Evolutionary conservation across 1,140 invertebrate species (phyloP).

Genomic region (Tetraneura akinire): DNA sequence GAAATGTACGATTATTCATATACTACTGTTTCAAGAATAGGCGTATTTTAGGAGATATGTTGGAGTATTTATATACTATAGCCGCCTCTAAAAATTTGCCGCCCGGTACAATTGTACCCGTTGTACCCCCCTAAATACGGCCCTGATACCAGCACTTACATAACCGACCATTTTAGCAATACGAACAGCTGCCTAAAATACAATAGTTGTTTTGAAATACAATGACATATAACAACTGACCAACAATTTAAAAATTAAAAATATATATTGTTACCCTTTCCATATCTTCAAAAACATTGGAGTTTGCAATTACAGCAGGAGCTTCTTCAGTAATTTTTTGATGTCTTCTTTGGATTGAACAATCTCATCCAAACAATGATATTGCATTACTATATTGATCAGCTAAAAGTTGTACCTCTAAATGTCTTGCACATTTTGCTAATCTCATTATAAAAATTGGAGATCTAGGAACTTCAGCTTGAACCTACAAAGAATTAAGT

Average conservation of each 20-base stretch:
- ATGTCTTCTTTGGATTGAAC: constrained; percentile 97
- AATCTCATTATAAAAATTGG: constrained; percentile 99
- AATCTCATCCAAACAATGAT: constrained; percentile 96
- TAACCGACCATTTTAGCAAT: constrained; percentile 99
- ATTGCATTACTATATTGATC: constrained; percentile 99
- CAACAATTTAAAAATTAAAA: background rate
- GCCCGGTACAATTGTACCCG: too few species aligned
- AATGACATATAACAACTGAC: background rate
- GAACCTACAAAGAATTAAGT: constrained; percentile 67
- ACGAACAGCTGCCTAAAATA: constrained; percentile 83
- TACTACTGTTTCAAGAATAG: too few species aligned
- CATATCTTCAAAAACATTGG: constrained; percentile 94
- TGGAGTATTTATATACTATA: too few species aligned
- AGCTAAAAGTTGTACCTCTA: constrained; percentile 96
- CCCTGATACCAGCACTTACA: constrained; percentile 95
- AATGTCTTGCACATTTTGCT: constrained; percentile 91
- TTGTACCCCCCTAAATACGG: too few species aligned
- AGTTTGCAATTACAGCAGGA: constrained; percentile 88
- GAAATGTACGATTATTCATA: too few species aligned
- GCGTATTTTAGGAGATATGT: too few species aligned
- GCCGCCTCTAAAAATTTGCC: too few species aligned
- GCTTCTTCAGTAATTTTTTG: constrained; percentile 99
- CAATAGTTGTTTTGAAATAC: constrained; percentile 8
- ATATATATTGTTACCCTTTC: constrained; percentile 75
- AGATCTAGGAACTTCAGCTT: constrained; percentile 96